Conservation (phyloP, 2,797 vertebrate genomes). For the Naso thynnoides region DNA sequence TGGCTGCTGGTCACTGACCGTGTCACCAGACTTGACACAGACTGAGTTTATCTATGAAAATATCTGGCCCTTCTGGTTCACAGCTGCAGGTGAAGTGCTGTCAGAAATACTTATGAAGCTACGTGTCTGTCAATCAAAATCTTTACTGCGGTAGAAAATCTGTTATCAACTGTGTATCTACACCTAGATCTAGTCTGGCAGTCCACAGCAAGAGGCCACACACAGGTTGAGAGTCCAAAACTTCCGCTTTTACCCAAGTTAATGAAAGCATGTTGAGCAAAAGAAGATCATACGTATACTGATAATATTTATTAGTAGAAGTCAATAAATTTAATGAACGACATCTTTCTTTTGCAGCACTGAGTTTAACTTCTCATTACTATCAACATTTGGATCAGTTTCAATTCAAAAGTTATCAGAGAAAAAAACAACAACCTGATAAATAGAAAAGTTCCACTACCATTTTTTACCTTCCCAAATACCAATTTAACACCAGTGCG, state of each 20-base stretch:
- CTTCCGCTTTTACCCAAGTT: background rate
- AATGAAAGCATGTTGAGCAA: background rate
- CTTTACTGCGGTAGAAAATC: constrained; percentile 29
- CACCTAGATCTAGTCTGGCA: constrained; percentile 47
- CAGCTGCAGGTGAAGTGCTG: background rate
- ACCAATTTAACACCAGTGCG: too few relatives aligned
- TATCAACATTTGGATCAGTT: background rate
- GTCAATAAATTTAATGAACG: background rate
- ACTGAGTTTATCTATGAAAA: constrained; percentile 53
- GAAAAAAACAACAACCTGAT: too few relatives aligned
- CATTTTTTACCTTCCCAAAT: too few relatives aligned
- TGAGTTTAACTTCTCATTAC: background rate
- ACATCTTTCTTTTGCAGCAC: background rate
- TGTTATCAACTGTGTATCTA: constrained; percentile 57
- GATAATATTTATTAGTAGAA: constrained; percentile 5
- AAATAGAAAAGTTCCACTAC: too few relatives aligned
- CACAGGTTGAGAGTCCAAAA: constrained; percentile 11
- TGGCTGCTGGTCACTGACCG: constrained; percentile 24
- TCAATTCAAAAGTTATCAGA: background rate
- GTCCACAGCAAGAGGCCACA: constrained; percentile 45
- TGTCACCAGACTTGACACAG: constrained; percentile 48
- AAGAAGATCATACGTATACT: background rate
- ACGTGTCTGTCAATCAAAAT: constrained; percentile 52
- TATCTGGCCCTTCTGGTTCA: constrained; percentile 72
- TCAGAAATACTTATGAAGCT: constrained; percentile 3